A percentile compares a stretch with the other conserved stretches of the same genome.
Evolutionary conservation across 2,888 invertebrate species (phyloP).

Genomic region (Tenthredo distinguenda): DNA sequence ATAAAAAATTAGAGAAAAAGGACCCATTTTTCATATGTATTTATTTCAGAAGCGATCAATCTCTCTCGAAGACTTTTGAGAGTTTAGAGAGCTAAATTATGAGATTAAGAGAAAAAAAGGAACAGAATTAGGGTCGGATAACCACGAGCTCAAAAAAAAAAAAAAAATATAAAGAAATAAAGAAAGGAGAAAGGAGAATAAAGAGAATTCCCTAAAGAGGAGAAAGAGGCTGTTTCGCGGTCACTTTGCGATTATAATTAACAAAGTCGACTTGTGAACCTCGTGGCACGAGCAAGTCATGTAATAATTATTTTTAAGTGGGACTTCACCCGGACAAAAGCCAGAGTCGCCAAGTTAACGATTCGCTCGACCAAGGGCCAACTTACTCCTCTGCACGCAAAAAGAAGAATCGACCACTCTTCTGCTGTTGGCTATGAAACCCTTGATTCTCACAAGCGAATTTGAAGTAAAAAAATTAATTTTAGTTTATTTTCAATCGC

Average conservation of each 20-base stretch:
- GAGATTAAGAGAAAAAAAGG: neutral
- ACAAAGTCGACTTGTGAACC: slow-evolving; percentile 12
- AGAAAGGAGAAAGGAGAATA: neutral
- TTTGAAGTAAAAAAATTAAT: neutral
- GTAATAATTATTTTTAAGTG: slow-evolving; percentile 32
- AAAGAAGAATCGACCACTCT: neutral
- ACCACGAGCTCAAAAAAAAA: neutral
- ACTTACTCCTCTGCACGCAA: neutral
- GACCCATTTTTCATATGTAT: neutral
- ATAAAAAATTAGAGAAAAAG: neutral
- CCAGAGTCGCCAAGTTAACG: slow-evolving; percentile 2
- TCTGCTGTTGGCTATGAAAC: neutral
- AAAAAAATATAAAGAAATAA: neutral
- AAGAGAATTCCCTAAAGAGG: neutral
- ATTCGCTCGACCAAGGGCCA: slow-evolving; percentile 10
- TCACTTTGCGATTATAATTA: slow-evolving; percentile 32
- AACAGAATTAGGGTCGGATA: neutral
- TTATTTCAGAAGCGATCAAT: neutral
- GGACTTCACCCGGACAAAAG: slow-evolving; percentile 26
- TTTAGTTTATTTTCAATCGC: neutral
- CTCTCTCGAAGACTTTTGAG: neutral
- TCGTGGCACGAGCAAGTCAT: neutral
- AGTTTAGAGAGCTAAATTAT: neutral
- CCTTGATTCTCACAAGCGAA: neutral
- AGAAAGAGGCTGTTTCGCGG: slow-evolving; percentile 9